phyloP scores from a whole-genome alignment of 2,113 vertebrate species.

The Montifringilla adamsi region DNA sequence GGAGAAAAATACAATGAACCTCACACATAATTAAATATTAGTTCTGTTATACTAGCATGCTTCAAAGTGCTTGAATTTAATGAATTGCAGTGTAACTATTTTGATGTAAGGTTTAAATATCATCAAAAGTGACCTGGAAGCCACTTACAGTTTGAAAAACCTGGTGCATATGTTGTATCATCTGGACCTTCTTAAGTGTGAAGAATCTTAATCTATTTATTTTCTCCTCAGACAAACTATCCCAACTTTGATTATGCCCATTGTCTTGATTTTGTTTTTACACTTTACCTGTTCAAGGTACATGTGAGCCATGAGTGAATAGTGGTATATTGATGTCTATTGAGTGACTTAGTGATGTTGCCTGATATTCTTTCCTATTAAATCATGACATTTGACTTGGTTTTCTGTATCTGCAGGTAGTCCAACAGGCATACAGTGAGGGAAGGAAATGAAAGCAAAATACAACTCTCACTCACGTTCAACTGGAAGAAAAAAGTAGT shows the following conservation, averaged over 20 bases:
- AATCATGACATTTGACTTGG: neutral
- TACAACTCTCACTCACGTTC: neutral
- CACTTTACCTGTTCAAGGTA: neutral
- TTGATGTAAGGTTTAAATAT: neutral
- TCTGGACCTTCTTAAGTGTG: neutral
- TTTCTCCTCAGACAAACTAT: neutral
- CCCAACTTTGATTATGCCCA: neutral
- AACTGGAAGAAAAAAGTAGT: rapidly evolving
- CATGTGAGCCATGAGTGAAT: neutral
- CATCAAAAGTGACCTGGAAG: neutral
- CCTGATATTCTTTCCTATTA: neutral
- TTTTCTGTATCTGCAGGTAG: neutral
- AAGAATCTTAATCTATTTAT: neutral
- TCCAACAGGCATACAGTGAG: neutral
- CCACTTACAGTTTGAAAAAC: neutral
- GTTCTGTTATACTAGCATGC: neutral
- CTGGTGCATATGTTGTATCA: neutral
- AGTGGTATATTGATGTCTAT: neutral
- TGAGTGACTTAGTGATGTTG: neutral
- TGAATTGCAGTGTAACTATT: neutral
- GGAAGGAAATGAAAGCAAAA: neutral
- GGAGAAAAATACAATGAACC: neutral
- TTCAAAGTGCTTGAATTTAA: neutral
- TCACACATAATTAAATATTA: neutral
- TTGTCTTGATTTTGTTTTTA: neutral